Evolutionary conservation across 2,888 invertebrate genomes (phyloP), one percentile per base, ranked within the genome.

Genomic region (Psylliodes chrysocephalus): DNA sequence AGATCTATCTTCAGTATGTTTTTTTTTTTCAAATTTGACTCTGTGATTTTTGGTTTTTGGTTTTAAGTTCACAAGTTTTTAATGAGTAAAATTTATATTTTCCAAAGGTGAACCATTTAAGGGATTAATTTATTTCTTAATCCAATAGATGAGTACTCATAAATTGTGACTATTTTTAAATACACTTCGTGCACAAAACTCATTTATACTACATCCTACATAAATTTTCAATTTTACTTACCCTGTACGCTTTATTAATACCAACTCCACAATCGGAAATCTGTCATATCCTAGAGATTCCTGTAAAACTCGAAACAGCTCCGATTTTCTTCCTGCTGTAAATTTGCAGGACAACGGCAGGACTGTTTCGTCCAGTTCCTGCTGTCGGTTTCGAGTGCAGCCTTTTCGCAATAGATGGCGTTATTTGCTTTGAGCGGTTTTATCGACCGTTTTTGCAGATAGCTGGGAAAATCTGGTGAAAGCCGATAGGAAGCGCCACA

Each of bases 321-420:
- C 2, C 7, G 3, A 4, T 10, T 14, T 2, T 3, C n/a, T 7
- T 46, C 56, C 33, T 40, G 12, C 42, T 1, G 28, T 12, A 30
- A 40, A 46, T 25, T 28, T 18, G 56, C 56, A 56, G 44, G 55
- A 56, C 18, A 46, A 12, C 38, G n/a, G 56, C 56, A 56, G 44
- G 55, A 56, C 18, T 19, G 10, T 8, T 28, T 46, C 12, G 33
- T n/a, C n/a, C 10, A 18, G 12, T 56, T 56, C 56, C 46, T 56
- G 56, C 56, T 3, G 10, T 4, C 12, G 33, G 14, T n/a, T 56
- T 46, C n/a, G 19, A 33, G 14, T 46, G 5, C 18, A 18, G 33
- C 33, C 18, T 19, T 42, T 10, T 33, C 18, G 0, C 1, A 12
- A 33, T 12, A 56, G 56, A 56, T 46, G 56, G 46, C 56, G 56